A percentile compares a stretch with the other conserved stretches of the same genome.
Conservation (phyloP, 1,140 invertebrate species). For the Caenorhabditis briggsae region DNA sequence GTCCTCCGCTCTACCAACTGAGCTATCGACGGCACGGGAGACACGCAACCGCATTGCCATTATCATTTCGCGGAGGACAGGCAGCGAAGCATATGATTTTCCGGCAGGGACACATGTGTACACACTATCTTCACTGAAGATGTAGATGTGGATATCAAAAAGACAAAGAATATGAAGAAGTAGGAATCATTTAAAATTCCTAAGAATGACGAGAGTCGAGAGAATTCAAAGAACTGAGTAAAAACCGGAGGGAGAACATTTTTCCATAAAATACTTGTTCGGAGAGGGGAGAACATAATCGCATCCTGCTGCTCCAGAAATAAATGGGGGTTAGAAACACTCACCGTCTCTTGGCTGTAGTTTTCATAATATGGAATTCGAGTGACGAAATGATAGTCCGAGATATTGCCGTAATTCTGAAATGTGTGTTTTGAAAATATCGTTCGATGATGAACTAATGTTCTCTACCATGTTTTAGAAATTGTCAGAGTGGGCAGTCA, state of each 20-base stretch:
- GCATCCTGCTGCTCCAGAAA: conserved; percentile 4
- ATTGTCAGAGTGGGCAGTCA: no score
- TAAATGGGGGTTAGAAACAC: background rate
- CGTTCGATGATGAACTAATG: no score
- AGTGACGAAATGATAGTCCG: conserved; percentile 7
- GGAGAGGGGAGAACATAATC: conserved; percentile 1
- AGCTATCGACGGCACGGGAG: conserved; percentile 65
- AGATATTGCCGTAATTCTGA: background rate
- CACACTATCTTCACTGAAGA: no score
- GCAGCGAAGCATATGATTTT: no score
- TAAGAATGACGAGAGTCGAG: no score
- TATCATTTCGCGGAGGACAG: background rate
- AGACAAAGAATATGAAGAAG: no score
- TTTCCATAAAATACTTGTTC: background rate
- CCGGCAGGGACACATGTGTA: no score
- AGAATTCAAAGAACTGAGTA: background rate
- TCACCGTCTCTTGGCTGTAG: conserved; percentile 46
- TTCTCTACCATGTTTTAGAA: no score
- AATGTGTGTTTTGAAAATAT: background rate
- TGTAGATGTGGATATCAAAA: no score
- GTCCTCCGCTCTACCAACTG: conserved; percentile 72
- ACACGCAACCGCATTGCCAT: background rate
- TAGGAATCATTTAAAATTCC: no score
- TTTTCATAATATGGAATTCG: conserved; percentile 35
- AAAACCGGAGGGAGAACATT: background rate